A percentile compares a stretch with the other conserved stretches of the same genome.
These are phyloP conservation scores for Elanoides forficatus DNA, from an alignment of 2,113 vertebrate species.

Conservation along the genomic window DNA sequence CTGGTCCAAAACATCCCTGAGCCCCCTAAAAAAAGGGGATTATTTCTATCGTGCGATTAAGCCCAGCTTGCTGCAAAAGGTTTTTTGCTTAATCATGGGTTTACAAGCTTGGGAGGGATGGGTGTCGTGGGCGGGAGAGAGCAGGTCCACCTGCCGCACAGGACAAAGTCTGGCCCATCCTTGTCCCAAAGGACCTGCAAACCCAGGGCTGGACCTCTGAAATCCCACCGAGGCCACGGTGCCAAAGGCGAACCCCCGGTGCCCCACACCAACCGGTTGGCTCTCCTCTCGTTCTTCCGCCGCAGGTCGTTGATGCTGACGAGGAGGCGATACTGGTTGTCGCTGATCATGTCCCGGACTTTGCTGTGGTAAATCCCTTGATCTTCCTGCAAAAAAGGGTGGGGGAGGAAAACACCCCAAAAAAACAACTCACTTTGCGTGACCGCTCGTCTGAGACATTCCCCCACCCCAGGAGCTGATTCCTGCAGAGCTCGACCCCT, in stretches of 20 bases:
- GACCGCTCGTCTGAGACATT: rapidly evolving
- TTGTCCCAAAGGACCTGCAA: neutral
- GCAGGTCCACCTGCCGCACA: neutral
- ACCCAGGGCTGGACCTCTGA: neutral
- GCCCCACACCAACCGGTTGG: constrained; percentile 77
- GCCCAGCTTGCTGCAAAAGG: neutral
- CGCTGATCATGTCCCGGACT: constrained; percentile 92
- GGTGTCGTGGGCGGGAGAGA: rapidly evolving
- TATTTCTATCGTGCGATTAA: rapidly evolving
- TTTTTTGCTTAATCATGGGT: neutral
- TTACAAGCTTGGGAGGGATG: neutral
- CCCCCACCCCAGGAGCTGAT: rapidly evolving
- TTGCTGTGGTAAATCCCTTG: constrained; percentile 92
- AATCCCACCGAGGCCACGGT: rapidly evolving
- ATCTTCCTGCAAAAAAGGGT: constrained; percentile 79
- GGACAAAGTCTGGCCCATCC: neutral
- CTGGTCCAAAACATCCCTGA: neutral
- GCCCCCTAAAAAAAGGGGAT: neutral
- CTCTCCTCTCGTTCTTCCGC: constrained; percentile 87
- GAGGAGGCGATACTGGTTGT: constrained; percentile 86
- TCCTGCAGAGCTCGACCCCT: neutral
- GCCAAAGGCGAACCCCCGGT: rapidly evolving
- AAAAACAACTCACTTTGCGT: neutral
- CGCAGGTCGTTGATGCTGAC: constrained; percentile 95
- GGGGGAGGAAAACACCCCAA: rapidly evolving